Conservation (phyloP, 2,113 vertebrate genomes). For the Chlorodrepanis virens region DNA sequence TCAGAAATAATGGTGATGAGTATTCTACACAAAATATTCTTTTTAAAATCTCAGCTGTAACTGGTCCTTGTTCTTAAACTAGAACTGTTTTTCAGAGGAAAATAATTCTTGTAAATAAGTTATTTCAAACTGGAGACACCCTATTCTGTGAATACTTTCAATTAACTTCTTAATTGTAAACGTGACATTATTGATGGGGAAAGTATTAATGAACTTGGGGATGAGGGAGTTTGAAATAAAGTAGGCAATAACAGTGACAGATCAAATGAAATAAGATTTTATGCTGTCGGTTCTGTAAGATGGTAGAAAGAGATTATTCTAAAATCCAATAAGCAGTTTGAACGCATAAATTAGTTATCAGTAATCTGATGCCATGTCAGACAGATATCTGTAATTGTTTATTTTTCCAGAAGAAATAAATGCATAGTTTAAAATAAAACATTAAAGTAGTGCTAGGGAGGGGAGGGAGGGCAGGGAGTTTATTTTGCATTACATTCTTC, state of each 20-base stretch:
- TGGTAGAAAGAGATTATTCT: neutral
- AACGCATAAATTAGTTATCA: neutral
- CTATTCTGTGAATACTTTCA: neutral
- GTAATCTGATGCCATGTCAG: neutral
- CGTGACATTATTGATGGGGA: neutral
- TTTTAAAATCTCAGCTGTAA: neutral
- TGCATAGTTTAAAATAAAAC: neutral
- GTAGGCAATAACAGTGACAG: neutral
- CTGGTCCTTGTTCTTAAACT: neutral
- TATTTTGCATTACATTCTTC: neutral
- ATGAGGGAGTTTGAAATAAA: neutral
- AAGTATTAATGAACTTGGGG: neutral
- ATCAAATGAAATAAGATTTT: neutral
- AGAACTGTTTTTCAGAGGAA: neutral
- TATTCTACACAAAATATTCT: neutral
- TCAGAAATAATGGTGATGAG: neutral
- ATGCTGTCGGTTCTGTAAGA: neutral
- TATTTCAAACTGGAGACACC: neutral
- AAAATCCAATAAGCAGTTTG: constrained; percentile 1
- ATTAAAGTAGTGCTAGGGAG: neutral
- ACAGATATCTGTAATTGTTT: neutral
- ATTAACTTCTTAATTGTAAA: neutral
- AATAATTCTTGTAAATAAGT: neutral
- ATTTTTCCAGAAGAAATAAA: constrained; percentile 2
- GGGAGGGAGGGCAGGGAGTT: neutral